phyloP scores from a whole-genome alignment of 2,797 vertebrate species.

The Ispidina lecontei region DNA sequence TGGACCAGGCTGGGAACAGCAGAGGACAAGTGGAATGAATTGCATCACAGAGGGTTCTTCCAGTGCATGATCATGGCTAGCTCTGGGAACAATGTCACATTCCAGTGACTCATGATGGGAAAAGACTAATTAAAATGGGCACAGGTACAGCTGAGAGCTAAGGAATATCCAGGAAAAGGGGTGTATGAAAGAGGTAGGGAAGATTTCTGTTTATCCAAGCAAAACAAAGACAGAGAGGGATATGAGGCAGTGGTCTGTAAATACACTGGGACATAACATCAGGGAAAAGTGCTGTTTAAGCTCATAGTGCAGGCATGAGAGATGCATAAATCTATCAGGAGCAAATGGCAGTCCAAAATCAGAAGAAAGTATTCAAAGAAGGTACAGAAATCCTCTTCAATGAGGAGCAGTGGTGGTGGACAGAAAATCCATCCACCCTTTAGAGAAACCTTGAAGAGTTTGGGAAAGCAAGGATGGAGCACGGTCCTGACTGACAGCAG shows the following conservation, averaged over 20 bases:
- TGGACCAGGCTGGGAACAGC: too few species aligned
- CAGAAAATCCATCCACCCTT: not conserved
- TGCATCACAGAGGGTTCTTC: too few species aligned
- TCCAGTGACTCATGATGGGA: too few species aligned
- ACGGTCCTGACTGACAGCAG: not conserved
- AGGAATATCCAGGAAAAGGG: too few species aligned
- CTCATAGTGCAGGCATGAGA: not conserved
- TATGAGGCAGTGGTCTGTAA: not conserved
- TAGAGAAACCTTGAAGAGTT: not conserved
- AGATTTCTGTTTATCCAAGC: not conserved
- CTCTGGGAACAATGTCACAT: too few species aligned
- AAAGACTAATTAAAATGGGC: too few species aligned
- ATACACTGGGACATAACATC: accelerated
- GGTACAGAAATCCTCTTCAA: not conserved
- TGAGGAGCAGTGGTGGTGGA: not conserved
- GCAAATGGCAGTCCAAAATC: not conserved
- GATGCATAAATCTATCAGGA: not conserved
- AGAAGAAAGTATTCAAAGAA: not conserved
- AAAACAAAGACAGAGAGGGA: not conserved
- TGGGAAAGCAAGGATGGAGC: not conserved
- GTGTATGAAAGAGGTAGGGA: not conserved
- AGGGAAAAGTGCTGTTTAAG: not conserved
- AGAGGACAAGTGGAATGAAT: too few species aligned
- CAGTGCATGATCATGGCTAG: too few species aligned
- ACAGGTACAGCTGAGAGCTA: too few species aligned